Evolutionary conservation across 1,140 invertebrate genomes (phyloP), one percentile per base, ranked within the genome.

Genomic region (Drosophila ercepeae): DNA sequence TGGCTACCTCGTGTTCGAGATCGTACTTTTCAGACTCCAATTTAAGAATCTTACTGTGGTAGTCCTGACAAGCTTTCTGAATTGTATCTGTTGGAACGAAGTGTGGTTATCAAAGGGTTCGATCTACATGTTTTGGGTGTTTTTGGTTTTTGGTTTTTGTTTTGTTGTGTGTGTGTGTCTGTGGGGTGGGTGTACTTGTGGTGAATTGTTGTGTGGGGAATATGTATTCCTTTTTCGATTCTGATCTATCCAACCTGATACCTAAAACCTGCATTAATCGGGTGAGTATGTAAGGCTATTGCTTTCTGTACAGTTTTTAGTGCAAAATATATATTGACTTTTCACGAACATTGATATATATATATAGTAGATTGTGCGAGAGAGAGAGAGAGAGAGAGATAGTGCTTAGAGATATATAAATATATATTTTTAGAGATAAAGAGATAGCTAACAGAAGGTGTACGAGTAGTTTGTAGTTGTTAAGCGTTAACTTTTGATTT

Each of bases 11-110:
- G 92, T 95, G 95, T 93, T 99, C 98, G 93, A 98, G 94, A 94
- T 99, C 98, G 94, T 98, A 99, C 94, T 99, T 98, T 93, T 96
- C 94, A 92, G 96, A 96, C 93, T 99, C 98, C 92, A 99, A 94
- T 86, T 93, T 93, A 91, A 92, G 93, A 92, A 98, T 96, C 93
- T 96, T 95, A 91, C 95, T 95, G 93, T 99, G 95, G 94, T 98
- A 97, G 92, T 94, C 94, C 92, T 93, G 94, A 93, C 95, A 95
- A 93, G 97, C 94, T 93, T 96, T 95, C 93, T 96, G 96, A 92
- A 98, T 94, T 92, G 92, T 93, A 89, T 94, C 95, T 95, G 94
- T 91, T 42, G 82, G 76, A 88, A 70, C 63, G 73, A 67, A 86
- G 59, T 73, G 54, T 75, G 73, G 21, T 60, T 34, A 59, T 57